A percentile compares a stretch with the other conserved stretches of the same genome.
These are phyloP conservation scores for Trematomus loennbergii DNA, from an alignment of 2,113 vertebrate species.

Conservation along the genomic window DNA sequence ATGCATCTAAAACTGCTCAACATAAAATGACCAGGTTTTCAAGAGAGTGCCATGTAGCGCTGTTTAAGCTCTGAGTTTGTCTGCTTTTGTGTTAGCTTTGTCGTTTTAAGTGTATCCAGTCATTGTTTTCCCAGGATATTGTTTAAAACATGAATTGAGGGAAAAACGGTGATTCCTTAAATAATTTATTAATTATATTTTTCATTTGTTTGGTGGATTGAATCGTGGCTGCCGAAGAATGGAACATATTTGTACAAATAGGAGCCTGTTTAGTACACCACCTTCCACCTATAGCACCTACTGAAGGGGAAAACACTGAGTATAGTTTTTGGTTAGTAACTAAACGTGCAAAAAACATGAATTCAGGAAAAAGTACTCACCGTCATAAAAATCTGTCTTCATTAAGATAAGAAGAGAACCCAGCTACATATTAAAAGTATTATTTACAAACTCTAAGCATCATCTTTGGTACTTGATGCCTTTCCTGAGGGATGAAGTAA, in stretches of 20 bases:
- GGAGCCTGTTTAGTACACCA: not conserved
- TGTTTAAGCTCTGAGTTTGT: not conserved
- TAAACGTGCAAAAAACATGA: not conserved
- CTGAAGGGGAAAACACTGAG: constrained; percentile 26
- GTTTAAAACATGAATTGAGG: not conserved
- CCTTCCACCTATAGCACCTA: not conserved
- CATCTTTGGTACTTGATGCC: constrained; percentile 55
- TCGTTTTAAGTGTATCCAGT: not conserved
- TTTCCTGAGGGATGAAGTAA: constrained; percentile 11
- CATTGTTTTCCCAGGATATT: not conserved
- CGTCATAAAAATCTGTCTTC: constrained; percentile 12
- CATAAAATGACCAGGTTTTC: no score
- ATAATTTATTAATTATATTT: no score
- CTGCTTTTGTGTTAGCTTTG: not conserved
- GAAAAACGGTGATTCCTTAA: no score
- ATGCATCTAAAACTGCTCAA: no score
- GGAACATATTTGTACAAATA: not conserved
- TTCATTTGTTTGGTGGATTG: not conserved
- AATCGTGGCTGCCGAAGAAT: not conserved
- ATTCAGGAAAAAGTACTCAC: constrained; percentile 33
- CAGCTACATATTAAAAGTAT: constrained; percentile 29
- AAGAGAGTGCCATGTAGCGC: not conserved
- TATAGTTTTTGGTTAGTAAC: constrained; percentile 41
- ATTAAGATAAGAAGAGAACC: constrained; percentile 6
- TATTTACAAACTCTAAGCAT: constrained; percentile 54